Percentiles rank a stretch among this genome's conserved stretches.
Conservation (phyloP, 1,140 invertebrate species). For the Phymastichus coffea region DNA sequence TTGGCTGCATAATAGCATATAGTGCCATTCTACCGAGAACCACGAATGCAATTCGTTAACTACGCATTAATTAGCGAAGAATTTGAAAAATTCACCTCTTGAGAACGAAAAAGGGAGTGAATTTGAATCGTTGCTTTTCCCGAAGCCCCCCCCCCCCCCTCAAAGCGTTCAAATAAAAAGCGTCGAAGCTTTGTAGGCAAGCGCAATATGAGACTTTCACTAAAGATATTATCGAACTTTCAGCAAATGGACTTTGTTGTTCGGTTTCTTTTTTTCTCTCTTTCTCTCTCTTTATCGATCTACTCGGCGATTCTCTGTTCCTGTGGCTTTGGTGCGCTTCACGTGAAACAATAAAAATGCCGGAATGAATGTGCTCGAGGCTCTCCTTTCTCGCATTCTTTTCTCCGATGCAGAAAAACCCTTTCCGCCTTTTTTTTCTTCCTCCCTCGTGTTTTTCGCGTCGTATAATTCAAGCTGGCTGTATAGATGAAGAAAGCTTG, state of each 20-base stretch:
- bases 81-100: no score
- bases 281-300: not conserved
- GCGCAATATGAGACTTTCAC: not conserved
- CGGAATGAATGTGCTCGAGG: constrained; percentile 36
- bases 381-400: constrained; percentile 20
- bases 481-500: no score
- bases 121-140: no score
- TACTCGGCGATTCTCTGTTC: no score
- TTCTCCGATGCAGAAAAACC: constrained; percentile 33
- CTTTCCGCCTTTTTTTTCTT: not conserved
- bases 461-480: no score
- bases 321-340: constrained; percentile 5
- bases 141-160: no score
- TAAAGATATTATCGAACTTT: constrained; percentile 8
- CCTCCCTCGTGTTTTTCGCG: no score
- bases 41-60: no score
- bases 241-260: not conserved
- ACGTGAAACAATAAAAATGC: constrained; percentile 38
- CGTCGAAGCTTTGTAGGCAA: not conserved
- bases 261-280: not conserved
- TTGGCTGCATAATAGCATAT: no score
- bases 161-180: not conserved
- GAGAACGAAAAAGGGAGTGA: no score
- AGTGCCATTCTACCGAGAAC: no score
- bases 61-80: no score